Conservation (phyloP, 2,113 vertebrate species). For the Oncorhynchus gorbuscha region DNA sequence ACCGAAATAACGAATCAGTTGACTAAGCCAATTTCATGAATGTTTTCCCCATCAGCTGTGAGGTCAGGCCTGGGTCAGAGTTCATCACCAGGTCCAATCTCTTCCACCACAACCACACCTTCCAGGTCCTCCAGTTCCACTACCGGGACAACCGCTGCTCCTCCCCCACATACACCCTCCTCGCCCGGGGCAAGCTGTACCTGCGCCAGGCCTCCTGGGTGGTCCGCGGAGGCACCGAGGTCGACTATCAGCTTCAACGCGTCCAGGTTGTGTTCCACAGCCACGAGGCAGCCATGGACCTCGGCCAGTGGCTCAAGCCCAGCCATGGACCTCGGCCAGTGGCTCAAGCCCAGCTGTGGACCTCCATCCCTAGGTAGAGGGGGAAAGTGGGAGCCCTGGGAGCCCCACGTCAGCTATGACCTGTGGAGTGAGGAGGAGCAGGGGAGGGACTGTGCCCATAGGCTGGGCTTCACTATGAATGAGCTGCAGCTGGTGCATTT, state of each 20-base stretch:
- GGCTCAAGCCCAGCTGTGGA: constrained; percentile 76
- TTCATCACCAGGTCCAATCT: constrained; percentile 85
- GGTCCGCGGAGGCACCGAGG: constrained; percentile 83
- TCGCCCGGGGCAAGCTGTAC: constrained; percentile 79
- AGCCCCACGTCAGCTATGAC: constrained; percentile 73
- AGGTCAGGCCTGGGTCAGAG: constrained; percentile 86
- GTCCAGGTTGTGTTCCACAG: constrained; percentile 79
- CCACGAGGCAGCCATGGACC: constrained; percentile 58
- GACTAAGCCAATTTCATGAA: not conserved
- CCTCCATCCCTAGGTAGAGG: constrained; percentile 68
- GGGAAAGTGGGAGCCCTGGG: constrained; percentile 15
- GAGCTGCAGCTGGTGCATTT: constrained; percentile 84
- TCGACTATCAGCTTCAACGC: constrained; percentile 79
- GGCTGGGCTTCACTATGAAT: constrained; percentile 84
- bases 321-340: constrained; percentile 50
- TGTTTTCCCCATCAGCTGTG: constrained; percentile 70
- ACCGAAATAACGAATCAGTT: no score
- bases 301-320: constrained; percentile 70
- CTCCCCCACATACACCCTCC: constrained; percentile 78
- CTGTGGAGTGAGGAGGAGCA: constrained; percentile 77
- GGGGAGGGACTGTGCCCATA: constrained; percentile 75
- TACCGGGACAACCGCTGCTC: constrained; percentile 82
- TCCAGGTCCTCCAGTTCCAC: constrained; percentile 86
- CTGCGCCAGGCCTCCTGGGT: constrained; percentile 86
- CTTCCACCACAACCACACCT: constrained; percentile 82